Base-by-base conservation (phyloP, 2,888 invertebrate genomes). In the Cepaea hortensis region DNA sequence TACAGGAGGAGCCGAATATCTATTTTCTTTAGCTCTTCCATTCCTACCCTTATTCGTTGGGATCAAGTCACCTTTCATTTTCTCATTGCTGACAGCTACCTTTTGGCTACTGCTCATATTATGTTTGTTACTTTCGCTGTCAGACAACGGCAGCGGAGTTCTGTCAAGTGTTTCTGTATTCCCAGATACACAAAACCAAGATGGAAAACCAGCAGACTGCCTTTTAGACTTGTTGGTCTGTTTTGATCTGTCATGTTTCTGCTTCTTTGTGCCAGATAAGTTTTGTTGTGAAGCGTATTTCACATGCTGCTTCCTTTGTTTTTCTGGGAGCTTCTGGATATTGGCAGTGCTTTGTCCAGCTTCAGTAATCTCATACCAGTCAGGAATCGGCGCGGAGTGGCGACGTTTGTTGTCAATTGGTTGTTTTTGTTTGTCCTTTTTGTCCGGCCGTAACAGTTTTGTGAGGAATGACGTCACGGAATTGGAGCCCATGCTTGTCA, bases 81-180 rank as follows among this genome's bases (percentile, higher is more conserved):
- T 76, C 18, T 20, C 35, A 18, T 48, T 35, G 0, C 50, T 65
- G n/a, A 35, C 18, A 9, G 55, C 11, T 80, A 80, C 77, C 23
- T 77, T 82, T 5, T 7, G 15, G 3, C 48, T 62, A 20, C 48
- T 76, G 35, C 7, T 68, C 4, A 55, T 1, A 20, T n/a, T 50
- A 13, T 15, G 3, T 75, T 80, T 73, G 15, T 76, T 73, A 11
- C n/a, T 48, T 65, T 48, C 18, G 4, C n/a, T 75, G 3, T 35
- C 55, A 9, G 13, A 15, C 13, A 15, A 15, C 5, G 77, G 72
- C n/a, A 65, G 3, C 1, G 55, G 20, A 3, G 23, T 73, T 48
- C 79, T 82, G 15, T 86, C 86, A 0, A 86, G 35, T 3, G 82
- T 86, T 35, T 86, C 86, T 1, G 72, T 23, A 23, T 86, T 86